A percentile compares a stretch with the other conserved stretches of the same genome.
Conservation (phyloP, 2,113 vertebrate genomes). For the Prochilodus magdalenae region DNA sequence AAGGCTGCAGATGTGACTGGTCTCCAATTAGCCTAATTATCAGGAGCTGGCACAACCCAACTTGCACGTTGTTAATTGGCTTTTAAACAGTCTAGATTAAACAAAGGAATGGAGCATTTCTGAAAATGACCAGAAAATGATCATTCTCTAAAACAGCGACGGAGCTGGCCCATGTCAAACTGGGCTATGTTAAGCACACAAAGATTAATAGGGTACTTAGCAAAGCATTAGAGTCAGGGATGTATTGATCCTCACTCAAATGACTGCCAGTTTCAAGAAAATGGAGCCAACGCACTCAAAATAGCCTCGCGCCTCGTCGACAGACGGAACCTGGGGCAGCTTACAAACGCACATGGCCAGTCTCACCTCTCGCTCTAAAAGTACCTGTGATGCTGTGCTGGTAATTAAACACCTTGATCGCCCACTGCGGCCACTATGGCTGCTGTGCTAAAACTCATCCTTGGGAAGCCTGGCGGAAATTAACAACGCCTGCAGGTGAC, state of each 20-base stretch:
- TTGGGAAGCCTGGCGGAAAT: conserved; percentile 26
- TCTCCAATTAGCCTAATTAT: conserved; percentile 30
- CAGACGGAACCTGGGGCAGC: conserved; percentile 17
- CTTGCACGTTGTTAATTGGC: neutral
- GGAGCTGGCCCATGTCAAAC: neutral
- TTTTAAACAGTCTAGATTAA: neutral
- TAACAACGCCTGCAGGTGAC: conserved; percentile 4
- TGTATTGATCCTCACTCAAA: conserved; percentile 34
- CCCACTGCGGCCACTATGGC: conserved; percentile 25
- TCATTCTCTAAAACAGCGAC: neutral
- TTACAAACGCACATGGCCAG: conserved; percentile 5
- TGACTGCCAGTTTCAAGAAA: conserved; percentile 23
- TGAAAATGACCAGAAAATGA: neutral
- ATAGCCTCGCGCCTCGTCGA: neutral
- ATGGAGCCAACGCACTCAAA: conserved; percentile 16
- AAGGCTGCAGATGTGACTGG: conserved; percentile 12
- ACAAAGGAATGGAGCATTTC: neutral
- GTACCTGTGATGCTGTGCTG: conserved; percentile 41
- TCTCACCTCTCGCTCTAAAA: conserved; percentile 4
- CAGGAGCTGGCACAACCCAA: neutral
- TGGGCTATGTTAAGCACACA: neutral
- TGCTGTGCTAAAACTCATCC: conserved; percentile 10
- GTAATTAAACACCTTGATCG: conserved; percentile 57
- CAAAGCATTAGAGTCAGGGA: conserved; percentile 9
- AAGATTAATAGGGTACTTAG: conserved; percentile 21